Percentiles rank a stretch among this genome's conserved stretches.
phyloP scores from a whole-genome alignment of 30 jellyfish, hydroid and myxozoan species.

The Aurelia sp. region DNA sequence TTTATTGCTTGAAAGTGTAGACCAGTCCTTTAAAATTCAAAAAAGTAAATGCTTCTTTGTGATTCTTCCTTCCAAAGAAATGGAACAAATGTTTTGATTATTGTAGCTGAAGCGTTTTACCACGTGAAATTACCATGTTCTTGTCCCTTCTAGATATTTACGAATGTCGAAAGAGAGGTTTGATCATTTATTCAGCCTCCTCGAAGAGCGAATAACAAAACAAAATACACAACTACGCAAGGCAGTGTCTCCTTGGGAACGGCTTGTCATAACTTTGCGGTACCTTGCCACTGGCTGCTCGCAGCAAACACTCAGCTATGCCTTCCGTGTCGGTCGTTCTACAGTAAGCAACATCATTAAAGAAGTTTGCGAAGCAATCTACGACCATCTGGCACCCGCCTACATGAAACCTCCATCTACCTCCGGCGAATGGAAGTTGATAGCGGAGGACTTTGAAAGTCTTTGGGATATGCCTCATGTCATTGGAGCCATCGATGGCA shows the following conservation, averaged over 20 bases:
- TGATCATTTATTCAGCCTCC: slow-evolving; percentile 45
- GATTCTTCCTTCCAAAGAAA: no score
- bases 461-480: slow-evolving; percentile 77
- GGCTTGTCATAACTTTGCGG: slow-evolving; percentile 58
- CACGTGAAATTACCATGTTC: not conserved
- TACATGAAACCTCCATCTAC: slow-evolving; percentile 60
- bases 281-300: slow-evolving; percentile 73
- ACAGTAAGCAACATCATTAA: slow-evolving; percentile 52
- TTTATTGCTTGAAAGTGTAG: no score
- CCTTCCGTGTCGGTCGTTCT: slow-evolving; percentile 59
- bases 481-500: slow-evolving; percentile 84
- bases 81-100: no score
- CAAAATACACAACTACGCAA: slow-evolving; percentile 48
- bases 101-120: no score
- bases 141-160: slow-evolving; percentile 5
- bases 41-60: no score
- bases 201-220: slow-evolving; percentile 10
- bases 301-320: slow-evolving; percentile 67
- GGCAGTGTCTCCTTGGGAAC: slow-evolving; percentile 45
- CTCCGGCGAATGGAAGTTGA: slow-evolving; percentile 55
- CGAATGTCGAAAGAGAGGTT: slow-evolving; percentile 54
- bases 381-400: slow-evolving; percentile 23
- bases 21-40: no score
- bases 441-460: slow-evolving; percentile 29
- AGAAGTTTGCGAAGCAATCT: slow-evolving; percentile 62